Evolutionary conservation across 1,140 invertebrate genomes (phyloP).

Genomic region (Nasonia vitripennis): DNA sequence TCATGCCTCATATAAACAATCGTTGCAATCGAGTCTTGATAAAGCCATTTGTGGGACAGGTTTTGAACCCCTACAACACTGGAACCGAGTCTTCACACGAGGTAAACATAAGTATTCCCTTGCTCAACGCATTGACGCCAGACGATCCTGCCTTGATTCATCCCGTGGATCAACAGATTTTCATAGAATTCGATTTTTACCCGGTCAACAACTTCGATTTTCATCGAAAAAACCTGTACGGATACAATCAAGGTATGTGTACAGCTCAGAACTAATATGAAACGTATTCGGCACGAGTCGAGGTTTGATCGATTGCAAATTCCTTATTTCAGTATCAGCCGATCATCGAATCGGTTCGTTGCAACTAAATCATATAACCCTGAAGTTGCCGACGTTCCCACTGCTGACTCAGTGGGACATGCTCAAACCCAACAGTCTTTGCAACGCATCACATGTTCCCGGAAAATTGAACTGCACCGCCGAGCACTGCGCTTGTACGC

Average conservation of each 20-base stretch:
- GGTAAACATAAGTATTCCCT: neutral
- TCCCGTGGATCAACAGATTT: slow-evolving; percentile 83
- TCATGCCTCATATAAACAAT: neutral
- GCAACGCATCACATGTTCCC: neutral
- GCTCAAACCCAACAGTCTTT: neutral
- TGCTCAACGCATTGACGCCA: neutral
- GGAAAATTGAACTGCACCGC: neutral
- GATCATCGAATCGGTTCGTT: slow-evolving; percentile 12
- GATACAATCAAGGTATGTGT: neutral
- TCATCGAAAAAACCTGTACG: slow-evolving; percentile 81
- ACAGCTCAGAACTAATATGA: neutral
- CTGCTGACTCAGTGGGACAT: slow-evolving; percentile 53
- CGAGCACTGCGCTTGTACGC: slow-evolving; percentile 37
- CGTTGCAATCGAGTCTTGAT: no score
- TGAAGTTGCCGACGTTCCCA: slow-evolving; percentile 55
- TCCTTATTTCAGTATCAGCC: neutral
- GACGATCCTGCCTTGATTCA: neutral
- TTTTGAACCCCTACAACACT: slow-evolving; percentile 4
- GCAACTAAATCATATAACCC: slow-evolving; percentile 56
- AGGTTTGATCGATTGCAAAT: no score
- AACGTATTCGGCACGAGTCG: no score
- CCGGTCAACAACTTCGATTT: slow-evolving; percentile 86
- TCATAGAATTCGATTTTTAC: slow-evolving; percentile 90
- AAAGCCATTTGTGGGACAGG: neutral
- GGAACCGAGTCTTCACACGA: neutral